Evolutionary conservation across 2,113 vertebrate species (phyloP).

Genomic region (Mystacornis crossleyi): DNA sequence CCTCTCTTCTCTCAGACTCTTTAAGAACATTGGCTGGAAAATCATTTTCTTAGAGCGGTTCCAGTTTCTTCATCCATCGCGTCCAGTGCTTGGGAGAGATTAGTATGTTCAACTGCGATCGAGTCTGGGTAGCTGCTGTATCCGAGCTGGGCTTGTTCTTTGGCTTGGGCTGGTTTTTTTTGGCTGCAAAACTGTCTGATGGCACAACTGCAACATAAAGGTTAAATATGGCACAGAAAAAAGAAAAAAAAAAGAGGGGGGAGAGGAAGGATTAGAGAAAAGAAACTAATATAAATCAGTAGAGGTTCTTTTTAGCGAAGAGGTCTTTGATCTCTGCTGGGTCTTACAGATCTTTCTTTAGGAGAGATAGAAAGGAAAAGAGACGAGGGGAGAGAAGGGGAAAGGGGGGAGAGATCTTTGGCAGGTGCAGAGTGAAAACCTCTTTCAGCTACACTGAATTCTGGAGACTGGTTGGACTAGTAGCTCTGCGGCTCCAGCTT

Average conservation of each 20-base stretch:
- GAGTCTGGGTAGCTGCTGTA: slow-evolving; percentile 45
- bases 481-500: slow-evolving; percentile 66
- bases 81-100: slow-evolving; percentile 28
- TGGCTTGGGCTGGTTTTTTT: slow-evolving; percentile 26
- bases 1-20: slow-evolving; percentile 34
- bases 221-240: slow-evolving; percentile 58
- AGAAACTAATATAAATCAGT: slow-evolving; percentile 50
- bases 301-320: slow-evolving; percentile 46
- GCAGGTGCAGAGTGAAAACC: slow-evolving; percentile 79
- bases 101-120: slow-evolving; percentile 8
- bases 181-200: slow-evolving; percentile 63
- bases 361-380: neutral
- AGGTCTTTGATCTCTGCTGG: slow-evolving; percentile 56
- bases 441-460: slow-evolving; percentile 65
- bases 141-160: slow-evolving; percentile 52
- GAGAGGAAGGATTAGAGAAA: neutral
- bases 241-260: neutral
- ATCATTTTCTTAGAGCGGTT: neutral
- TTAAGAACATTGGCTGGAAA: slow-evolving; percentile 45
- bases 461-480: slow-evolving; percentile 67
- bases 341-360: slow-evolving; percentile 41
- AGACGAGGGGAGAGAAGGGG: neutral
- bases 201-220: slow-evolving; percentile 66
- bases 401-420: slow-evolving; percentile 25
- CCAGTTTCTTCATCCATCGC: slow-evolving; percentile 59